A percentile compares a stretch with the other conserved stretches of the same genome.
Evolutionary conservation across 2,888 invertebrate species (phyloP).

Genomic region (Microctonus hyperodae): DNA sequence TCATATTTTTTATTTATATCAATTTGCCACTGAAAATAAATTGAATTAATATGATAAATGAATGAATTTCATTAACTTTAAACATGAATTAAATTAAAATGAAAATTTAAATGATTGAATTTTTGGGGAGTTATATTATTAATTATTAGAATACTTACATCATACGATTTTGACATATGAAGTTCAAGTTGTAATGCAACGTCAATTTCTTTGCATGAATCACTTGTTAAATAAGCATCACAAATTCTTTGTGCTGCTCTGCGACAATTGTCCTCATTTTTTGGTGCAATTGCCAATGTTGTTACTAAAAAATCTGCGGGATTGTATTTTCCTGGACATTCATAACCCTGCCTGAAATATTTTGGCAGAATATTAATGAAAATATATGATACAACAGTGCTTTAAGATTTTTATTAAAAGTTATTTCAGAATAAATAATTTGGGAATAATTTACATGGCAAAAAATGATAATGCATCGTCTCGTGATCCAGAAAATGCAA

Average conservation of each 20-base stretch:
- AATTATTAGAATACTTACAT: too few relatives aligned
- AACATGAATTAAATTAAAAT: too few relatives aligned
- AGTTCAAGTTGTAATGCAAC: constrained; percentile 77
- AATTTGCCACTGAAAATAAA: constrained; percentile 39
- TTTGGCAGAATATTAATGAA: neutral
- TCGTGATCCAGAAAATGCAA: constrained; percentile 82
- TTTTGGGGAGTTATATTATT: too few relatives aligned
- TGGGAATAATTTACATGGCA: constrained; percentile 67
- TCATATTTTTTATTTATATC: constrained; percentile 32
- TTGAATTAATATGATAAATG: constrained; percentile 17
- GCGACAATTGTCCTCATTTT: constrained; percentile 76
- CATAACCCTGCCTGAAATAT: constrained; percentile 72
- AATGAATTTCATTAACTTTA: too few relatives aligned
- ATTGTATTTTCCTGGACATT: constrained; percentile 83
- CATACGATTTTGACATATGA: constrained; percentile 69
- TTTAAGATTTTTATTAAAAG: neutral
- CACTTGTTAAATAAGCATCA: constrained; percentile 80
- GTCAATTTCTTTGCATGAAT: constrained; percentile 78
- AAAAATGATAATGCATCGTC: constrained; percentile 74
- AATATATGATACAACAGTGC: neutral
- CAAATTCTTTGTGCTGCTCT: constrained; percentile 77
- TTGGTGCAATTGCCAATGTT: constrained; percentile 80
- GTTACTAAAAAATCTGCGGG: constrained; percentile 91
- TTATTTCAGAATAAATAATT: neutral
- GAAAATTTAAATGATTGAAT: too few relatives aligned